Evolutionary conservation across 2,888 invertebrate species (phyloP).

Genomic region (Sturmia bella): DNA sequence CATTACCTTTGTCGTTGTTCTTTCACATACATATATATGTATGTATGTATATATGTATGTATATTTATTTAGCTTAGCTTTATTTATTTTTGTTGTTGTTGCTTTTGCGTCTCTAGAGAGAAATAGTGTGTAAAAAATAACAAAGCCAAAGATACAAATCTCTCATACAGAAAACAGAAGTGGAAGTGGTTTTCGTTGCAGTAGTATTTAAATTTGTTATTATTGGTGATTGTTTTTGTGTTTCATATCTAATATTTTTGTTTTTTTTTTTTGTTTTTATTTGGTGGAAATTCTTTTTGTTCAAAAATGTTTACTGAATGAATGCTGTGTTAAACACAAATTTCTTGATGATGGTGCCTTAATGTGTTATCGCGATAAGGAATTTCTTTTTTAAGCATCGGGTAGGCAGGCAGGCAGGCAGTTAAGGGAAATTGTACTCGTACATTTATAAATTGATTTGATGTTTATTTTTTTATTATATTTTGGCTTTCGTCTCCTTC

Average conservation of each 20-base stretch:
- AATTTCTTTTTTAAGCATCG: constrained; percentile 66
- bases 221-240: constrained; percentile 16
- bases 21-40: constrained; percentile 36
- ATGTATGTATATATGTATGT: no score
- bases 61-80: constrained; percentile 34
- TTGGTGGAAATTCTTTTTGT: constrained; percentile 49
- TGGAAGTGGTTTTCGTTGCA: constrained; percentile 46
- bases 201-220: constrained; percentile 53
- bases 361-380: constrained; percentile 56
- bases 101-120: constrained; percentile 54
- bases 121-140: constrained; percentile 19
- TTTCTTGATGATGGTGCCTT: constrained; percentile 32
- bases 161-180: constrained; percentile 10
- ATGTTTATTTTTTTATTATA: constrained; percentile 26
- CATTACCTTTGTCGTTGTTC: constrained; percentile 50
- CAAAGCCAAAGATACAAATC: constrained; percentile 1
- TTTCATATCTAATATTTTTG: not conserved
- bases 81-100: constrained; percentile 38
- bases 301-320: constrained; percentile 50
- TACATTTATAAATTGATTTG: constrained; percentile 65
- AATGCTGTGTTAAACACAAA: constrained; percentile 35
- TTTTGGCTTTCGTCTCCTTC: not conserved
- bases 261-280: constrained; percentile 27
- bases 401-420: no score
- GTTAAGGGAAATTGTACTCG: constrained; percentile 55